Evolutionary conservation across 2,113 vertebrate species (phyloP).

Genomic region (Platysternon megacephalum): DNA sequence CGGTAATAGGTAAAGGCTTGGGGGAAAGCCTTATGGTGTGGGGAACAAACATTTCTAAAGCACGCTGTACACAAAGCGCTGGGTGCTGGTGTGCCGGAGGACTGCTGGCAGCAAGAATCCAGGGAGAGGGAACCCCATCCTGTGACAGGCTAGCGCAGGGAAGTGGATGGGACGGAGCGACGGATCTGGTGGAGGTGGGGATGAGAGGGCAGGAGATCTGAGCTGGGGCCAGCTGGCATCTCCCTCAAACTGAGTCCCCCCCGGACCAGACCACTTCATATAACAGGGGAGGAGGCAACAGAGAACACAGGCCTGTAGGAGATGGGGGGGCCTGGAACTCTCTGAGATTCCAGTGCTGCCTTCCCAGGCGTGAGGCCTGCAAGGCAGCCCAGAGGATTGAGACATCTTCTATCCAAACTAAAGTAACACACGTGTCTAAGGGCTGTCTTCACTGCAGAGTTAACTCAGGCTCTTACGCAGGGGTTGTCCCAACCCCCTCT

Average conservation of each 20-base stretch:
- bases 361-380: background rate
- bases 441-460: no score
- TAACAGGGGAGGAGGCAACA: background rate
- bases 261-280: background rate
- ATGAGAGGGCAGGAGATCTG: background rate
- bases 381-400: no score
- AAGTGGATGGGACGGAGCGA: background rate
- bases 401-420: no score
- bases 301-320: background rate
- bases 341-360: background rate
- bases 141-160: background rate
- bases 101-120: background rate
- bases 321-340: background rate
- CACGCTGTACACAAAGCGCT: background rate
- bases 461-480: background rate
- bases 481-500: background rate
- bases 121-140: background rate
- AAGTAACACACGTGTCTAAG: no score
- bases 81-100: no score
- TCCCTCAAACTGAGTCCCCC: background rate
- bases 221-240: background rate
- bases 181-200: background rate
- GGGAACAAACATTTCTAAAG: background rate
- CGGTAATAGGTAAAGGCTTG: background rate
- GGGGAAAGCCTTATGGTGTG: background rate